Conservation (phyloP, 2,888 invertebrate species). For the Trypoxylon attenuatum region DNA sequence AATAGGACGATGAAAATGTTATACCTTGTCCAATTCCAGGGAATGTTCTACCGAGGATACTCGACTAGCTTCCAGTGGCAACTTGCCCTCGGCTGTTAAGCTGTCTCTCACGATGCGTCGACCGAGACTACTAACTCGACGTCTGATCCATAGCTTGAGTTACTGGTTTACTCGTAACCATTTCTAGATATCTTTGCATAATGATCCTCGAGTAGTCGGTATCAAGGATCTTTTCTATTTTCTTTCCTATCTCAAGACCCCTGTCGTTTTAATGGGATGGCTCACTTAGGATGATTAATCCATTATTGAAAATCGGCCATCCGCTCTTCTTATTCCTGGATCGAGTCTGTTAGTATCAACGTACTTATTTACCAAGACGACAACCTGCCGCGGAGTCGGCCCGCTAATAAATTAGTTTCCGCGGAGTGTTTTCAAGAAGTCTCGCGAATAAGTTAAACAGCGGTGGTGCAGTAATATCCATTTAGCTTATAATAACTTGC, state of each 20-base stretch:
- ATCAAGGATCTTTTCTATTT: too few relatives aligned
- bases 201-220: too few relatives aligned
- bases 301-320: conserved; percentile 32
- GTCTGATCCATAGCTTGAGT: too few relatives aligned
- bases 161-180: too few relatives aligned
- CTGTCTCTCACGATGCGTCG: too few relatives aligned
- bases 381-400: background rate
- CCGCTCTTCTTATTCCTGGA: conserved; percentile 15
- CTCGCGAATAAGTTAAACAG: conserved; percentile 29
- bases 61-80: too few relatives aligned
- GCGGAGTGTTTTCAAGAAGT: background rate
- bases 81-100: too few relatives aligned
- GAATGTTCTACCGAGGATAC: background rate
- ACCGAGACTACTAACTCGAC: too few relatives aligned
- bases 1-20: conserved; percentile 23
- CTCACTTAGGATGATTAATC: conserved; percentile 25
- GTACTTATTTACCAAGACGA: conserved; percentile 1
- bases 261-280: too few relatives aligned
- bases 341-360: too few relatives aligned
- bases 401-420: conserved; percentile 40
- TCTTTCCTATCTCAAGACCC: too few relatives aligned
- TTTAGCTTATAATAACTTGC: conserved; percentile 26
- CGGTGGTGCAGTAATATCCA: conserved; percentile 26
- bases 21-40: conserved; percentile 32
- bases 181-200: too few relatives aligned